These are phyloP conservation scores for Cavia aperea DNA, from an alignment of 2,113 vertebrate genomes.

Conservation along the genomic window DNA sequence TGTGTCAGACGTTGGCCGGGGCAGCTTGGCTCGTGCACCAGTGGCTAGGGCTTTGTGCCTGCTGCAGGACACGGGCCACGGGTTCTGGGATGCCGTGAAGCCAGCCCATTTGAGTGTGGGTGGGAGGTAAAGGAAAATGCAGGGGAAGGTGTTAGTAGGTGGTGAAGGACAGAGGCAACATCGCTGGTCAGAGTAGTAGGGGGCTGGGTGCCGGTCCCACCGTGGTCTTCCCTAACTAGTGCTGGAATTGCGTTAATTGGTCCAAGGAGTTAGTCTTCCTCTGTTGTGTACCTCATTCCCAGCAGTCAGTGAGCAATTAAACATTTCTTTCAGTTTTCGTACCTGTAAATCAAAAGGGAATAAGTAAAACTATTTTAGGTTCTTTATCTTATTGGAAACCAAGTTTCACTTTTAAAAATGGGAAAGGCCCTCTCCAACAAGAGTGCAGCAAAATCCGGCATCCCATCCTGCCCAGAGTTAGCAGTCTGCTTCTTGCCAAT, in stretches of 20 bases:
- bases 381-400: background rate
- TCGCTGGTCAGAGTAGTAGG: background rate
- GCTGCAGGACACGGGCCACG: background rate
- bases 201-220: background rate
- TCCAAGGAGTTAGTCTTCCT: background rate
- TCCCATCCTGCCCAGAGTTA: background rate
- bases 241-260: background rate
- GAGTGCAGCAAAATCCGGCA: background rate
- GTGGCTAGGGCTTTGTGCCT: background rate
- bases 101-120: background rate
- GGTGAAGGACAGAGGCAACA: background rate
- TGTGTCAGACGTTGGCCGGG: background rate
- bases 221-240: background rate
- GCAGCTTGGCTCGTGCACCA: too few relatives aligned
- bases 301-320: background rate
- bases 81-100: background rate
- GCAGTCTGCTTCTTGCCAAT: background rate
- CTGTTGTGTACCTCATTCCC: background rate
- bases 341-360: background rate
- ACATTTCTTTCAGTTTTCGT: background rate
- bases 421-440: background rate
- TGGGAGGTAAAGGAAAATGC: background rate
- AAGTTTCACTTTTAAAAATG: constrained; percentile 3
- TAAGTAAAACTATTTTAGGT: background rate
- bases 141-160: background rate